These are phyloP conservation scores for Chloroceryle inda DNA, from an alignment of 2,797 vertebrate species.

Conservation along the genomic window DNA sequence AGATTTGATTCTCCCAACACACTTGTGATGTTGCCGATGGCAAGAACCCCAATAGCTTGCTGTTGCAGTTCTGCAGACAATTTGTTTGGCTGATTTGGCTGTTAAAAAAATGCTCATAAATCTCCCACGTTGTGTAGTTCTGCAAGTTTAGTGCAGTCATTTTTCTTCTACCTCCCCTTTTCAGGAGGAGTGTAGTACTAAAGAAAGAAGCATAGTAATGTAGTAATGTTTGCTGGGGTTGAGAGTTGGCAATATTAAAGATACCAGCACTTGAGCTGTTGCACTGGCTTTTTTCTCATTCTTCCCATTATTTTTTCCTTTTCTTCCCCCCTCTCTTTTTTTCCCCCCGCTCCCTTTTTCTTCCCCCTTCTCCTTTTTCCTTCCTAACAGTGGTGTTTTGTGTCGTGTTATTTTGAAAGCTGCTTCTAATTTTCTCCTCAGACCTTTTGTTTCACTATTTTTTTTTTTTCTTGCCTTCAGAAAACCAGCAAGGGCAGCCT, in stretches of 20 bases:
- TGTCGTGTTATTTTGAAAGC: slow-evolving; percentile 54
- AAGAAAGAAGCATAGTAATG: background rate
- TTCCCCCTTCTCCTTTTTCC: background rate
- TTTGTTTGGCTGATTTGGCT: slow-evolving; percentile 82
- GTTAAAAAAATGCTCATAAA: slow-evolving; percentile 75
- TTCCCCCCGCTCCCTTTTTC: no score
- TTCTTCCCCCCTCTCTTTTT: background rate
- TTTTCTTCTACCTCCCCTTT: slow-evolving; percentile 28
- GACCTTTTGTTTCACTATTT: slow-evolving; percentile 11
- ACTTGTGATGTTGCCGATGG: slow-evolving; percentile 56
- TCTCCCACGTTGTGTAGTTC: slow-evolving; percentile 80
- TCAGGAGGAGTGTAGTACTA: background rate
- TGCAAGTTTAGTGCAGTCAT: slow-evolving; percentile 74
- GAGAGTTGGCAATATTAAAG: background rate
- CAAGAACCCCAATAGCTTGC: slow-evolving; percentile 54
- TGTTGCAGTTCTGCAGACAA: slow-evolving; percentile 73
- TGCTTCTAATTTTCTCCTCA: slow-evolving; percentile 42
- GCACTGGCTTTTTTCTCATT: background rate
- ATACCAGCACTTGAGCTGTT: background rate
- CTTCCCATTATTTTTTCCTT: background rate
- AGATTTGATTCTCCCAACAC: slow-evolving; percentile 47
- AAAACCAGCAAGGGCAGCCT: background rate
- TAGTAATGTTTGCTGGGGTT: background rate
- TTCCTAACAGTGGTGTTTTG: background rate
- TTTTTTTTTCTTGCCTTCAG: background rate